Conservation (phyloP, 2,113 vertebrate genomes). For the Pseudonaja textilis region DNA sequence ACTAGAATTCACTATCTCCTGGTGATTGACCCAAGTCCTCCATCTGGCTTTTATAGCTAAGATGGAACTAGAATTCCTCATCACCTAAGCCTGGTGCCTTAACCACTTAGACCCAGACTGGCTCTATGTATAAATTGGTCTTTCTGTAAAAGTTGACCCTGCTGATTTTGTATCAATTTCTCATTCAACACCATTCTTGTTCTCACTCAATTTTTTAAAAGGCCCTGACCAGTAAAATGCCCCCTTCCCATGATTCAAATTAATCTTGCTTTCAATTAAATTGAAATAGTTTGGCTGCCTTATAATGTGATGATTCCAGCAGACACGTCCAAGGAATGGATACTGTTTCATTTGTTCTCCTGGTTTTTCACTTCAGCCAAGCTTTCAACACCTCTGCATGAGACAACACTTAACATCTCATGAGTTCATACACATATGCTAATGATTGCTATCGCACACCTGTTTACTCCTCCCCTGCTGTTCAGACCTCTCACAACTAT, state of each 20-base stretch:
- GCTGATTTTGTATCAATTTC: neutral
- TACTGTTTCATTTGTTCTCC: neutral
- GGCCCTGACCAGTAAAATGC: neutral
- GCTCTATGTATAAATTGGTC: neutral
- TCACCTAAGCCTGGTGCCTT: neutral
- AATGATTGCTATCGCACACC: slow-evolving; percentile 60
- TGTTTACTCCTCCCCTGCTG: slow-evolving; percentile 62
- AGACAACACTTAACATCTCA: slow-evolving; percentile 57
- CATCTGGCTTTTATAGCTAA: neutral
- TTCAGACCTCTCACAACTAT: slow-evolving; percentile 40
- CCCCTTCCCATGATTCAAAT: neutral
- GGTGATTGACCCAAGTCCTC: neutral
- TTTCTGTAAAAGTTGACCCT: neutral
- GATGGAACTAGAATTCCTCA: neutral
- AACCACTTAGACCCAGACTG: neutral
- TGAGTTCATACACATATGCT: slow-evolving; percentile 55
- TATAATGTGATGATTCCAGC: neutral
- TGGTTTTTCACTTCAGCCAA: slow-evolving; percentile 43
- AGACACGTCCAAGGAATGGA: too few relatives aligned
- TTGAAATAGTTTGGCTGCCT: neutral
- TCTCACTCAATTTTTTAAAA: neutral
- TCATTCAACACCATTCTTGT: neutral
- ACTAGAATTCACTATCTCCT: neutral
- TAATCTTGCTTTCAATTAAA: neutral
- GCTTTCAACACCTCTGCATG: slow-evolving; percentile 64